Percentiles rank a stretch among this genome's conserved stretches.
Evolutionary conservation across 2,888 invertebrate genomes (phyloP).

Genomic region (Hyposoter dolosus): DNA sequence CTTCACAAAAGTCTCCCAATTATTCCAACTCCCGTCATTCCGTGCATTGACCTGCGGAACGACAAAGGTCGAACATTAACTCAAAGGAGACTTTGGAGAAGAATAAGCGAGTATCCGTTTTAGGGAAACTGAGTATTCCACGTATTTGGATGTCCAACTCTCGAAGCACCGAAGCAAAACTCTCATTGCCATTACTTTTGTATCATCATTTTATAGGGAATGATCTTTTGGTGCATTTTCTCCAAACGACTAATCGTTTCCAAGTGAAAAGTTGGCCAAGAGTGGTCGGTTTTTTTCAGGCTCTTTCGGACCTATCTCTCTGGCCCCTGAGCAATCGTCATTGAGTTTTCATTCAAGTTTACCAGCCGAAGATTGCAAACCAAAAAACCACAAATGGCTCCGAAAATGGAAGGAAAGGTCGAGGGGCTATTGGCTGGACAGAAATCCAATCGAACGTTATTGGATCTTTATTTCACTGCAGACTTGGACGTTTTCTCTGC

Average conservation of each 20-base stretch:
- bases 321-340: neutral
- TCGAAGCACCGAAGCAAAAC: neutral
- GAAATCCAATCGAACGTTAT: constrained; percentile 76
- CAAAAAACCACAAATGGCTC: constrained; percentile 37
- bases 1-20: constrained; percentile 8
- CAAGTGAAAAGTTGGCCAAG: neutral
- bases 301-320: neutral
- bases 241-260: neutral
- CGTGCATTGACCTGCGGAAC: neutral
- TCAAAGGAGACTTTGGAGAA: constrained; percentile 14
- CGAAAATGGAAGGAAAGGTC: constrained; percentile 26
- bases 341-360: neutral
- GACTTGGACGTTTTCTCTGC: constrained; percentile 80
- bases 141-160: neutral
- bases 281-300: neutral
- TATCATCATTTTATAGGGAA: neutral
- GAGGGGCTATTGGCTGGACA: constrained; percentile 34
- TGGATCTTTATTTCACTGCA: constrained; percentile 79
- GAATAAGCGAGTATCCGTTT: neutral
- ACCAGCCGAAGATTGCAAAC: neutral
- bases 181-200: neutral
- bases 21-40: neutral
- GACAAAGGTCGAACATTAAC: constrained; percentile 1
- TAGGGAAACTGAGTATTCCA: neutral
- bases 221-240: neutral